phyloP scores from a whole-genome alignment of 2,888 invertebrate genomes.

The Baronia brevicornis region DNA sequence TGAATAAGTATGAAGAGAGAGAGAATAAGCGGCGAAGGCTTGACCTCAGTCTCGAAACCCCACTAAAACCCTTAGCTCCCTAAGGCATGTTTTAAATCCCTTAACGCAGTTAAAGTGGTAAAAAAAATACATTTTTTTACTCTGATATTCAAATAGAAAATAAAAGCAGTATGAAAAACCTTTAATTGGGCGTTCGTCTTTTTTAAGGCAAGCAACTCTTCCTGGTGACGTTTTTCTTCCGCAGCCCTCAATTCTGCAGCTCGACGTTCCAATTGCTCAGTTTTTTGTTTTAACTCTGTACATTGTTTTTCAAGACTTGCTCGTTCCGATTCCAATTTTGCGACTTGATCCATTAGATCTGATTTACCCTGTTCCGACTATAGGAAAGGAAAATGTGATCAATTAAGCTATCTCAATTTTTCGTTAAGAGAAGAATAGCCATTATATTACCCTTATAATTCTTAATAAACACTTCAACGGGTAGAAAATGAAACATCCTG shows the following conservation, averaged over 20 bases:
- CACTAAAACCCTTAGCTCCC: too few species aligned
- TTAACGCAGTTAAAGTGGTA: too few species aligned
- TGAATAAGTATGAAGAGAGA: too few species aligned
- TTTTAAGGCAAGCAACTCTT: slow-evolving; percentile 93
- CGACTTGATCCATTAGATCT: slow-evolving; percentile 84
- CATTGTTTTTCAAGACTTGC: slow-evolving; percentile 78
- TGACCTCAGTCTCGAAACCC: too few species aligned
- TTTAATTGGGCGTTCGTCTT: slow-evolving; percentile 96
- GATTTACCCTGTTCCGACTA: slow-evolving; percentile 92
- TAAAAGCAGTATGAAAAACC: slow-evolving; percentile 50
- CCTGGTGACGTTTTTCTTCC: slow-evolving; percentile 93
- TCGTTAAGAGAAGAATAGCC: slow-evolving; percentile 1
- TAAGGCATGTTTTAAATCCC: too few species aligned
- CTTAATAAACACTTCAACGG: too few species aligned
- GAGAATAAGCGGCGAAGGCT: too few species aligned
- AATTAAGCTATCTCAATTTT: slow-evolving; percentile 17
- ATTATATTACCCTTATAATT: not conserved
- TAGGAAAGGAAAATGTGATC: not conserved
- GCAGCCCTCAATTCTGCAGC: slow-evolving; percentile 89
- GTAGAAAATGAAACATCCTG: too few species aligned
- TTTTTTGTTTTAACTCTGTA: slow-evolving; percentile 73
- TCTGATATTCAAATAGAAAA: too few species aligned
- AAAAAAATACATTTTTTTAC: too few species aligned
- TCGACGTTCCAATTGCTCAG: slow-evolving; percentile 88
- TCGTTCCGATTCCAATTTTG: slow-evolving; percentile 80